phyloP scores from a whole-genome alignment of 2,888 invertebrate genomes.

The Ditylenchus weischeri region DNA sequence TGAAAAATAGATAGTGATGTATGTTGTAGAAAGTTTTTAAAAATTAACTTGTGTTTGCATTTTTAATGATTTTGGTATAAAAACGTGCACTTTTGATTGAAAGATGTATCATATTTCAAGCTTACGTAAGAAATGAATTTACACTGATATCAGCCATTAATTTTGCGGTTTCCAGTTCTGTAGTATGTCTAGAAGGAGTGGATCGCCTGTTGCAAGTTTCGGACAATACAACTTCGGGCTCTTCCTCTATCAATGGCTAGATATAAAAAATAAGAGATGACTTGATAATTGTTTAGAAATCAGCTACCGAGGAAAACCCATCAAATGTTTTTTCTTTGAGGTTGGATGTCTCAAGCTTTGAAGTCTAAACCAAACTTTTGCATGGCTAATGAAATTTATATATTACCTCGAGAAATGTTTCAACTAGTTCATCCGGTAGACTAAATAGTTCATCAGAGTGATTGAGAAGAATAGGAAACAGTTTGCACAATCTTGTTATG shows the following conservation, averaged over 20 bases:
- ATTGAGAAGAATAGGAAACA: conserved; percentile 14
- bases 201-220: conserved; percentile 8
- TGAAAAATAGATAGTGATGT: no score
- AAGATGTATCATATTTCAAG: no score
- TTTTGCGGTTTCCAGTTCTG: conserved; percentile 21
- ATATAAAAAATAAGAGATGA: neutral
- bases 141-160: conserved; percentile 14
- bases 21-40: no score
- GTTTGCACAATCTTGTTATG: neutral
- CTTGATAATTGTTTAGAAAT: neutral
- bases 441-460: conserved; percentile 10
- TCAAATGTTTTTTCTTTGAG: neutral
- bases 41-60: no score
- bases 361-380: neutral
- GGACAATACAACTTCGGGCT: conserved; percentile 13
- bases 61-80: neutral
- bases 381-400: no score
- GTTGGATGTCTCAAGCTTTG: conserved; percentile 4
- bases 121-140: neutral
- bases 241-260: neutral
- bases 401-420: conserved; percentile 1
- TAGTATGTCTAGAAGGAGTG: conserved; percentile 16
- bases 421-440: conserved; percentile 12
- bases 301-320: neutral
- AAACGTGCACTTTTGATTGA: neutral